Conservation (phyloP, 2,113 vertebrate genomes). For the Phocoena phocoena region DNA sequence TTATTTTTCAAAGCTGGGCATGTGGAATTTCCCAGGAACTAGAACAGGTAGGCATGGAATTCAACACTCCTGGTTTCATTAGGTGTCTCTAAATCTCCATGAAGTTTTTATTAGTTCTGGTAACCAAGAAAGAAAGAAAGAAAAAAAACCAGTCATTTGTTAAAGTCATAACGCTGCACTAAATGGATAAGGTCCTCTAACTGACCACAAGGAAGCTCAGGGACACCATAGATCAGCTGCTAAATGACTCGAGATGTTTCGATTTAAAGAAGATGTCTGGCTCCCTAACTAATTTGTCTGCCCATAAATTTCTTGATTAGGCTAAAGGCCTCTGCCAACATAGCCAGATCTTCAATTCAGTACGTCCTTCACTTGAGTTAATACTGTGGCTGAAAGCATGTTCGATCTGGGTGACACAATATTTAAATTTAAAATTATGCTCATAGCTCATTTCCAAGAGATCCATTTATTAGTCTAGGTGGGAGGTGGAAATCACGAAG, state of each 20-base stretch:
- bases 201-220: conserved; percentile 44
- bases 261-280: conserved; percentile 49
- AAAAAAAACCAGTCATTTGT: conserved; percentile 6
- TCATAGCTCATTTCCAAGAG: conserved; percentile 31
- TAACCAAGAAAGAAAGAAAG: neutral
- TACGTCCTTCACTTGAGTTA: conserved; percentile 9
- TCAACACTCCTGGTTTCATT: neutral
- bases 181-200: conserved; percentile 40
- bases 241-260: conserved; percentile 49
- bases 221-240: conserved; percentile 30
- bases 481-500: neutral
- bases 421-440: conserved; percentile 56
- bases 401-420: conserved; percentile 47
- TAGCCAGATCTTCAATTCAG: neutral
- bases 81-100: conserved; percentile 20
- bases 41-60: neutral
- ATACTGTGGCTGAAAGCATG: neutral
- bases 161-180: conserved; percentile 44
- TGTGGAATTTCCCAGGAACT: neutral
- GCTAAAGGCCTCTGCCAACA: conserved; percentile 34
- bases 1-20: neutral
- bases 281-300: conserved; percentile 47
- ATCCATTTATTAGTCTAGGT: conserved; percentile 1
- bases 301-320: conserved; percentile 56
- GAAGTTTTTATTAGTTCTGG: conserved; percentile 59